phyloP scores from a whole-genome alignment of 2,888 invertebrate species.

The Trichacis sp. region DNA sequence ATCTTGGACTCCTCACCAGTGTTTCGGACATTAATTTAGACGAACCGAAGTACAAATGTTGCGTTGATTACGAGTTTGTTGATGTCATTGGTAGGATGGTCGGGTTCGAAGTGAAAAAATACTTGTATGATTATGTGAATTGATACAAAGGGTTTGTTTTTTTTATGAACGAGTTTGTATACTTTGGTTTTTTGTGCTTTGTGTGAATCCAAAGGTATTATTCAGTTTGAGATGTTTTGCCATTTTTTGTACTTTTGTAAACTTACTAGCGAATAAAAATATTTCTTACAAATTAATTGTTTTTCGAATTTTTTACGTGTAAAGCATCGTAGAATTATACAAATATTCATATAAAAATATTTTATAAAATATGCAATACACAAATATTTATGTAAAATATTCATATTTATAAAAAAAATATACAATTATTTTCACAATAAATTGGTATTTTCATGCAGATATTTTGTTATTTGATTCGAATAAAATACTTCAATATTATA shows the following conservation, averaged over 20 bases:
- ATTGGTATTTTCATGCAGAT: no score
- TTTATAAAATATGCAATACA: no score
- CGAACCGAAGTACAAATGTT: conserved; percentile 87
- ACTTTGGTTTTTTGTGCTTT: background rate
- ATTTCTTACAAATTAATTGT: no score
- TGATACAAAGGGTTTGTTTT: background rate
- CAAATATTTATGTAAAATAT: no score
- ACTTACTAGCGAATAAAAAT: background rate
- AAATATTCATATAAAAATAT: no score
- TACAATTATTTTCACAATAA: no score
- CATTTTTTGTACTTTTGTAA: conserved; percentile 1
- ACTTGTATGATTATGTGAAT: conserved; percentile 77
- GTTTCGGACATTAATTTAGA: conserved; percentile 82
- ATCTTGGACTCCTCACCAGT: conserved; percentile 80
- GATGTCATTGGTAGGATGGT: conserved; percentile 81
- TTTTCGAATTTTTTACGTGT: no score
- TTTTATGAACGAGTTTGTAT: background rate
- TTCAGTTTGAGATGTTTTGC: background rate
- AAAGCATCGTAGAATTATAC: no score
- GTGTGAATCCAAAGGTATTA: background rate
- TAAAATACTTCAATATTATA: no score
- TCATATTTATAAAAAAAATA: no score
- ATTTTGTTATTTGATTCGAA: no score
- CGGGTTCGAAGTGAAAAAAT: conserved; percentile 81
- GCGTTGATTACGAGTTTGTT: conserved; percentile 85